Base-by-base conservation (phyloP, 2,888 invertebrate genomes). In the Octonoba sinensis region DNA sequence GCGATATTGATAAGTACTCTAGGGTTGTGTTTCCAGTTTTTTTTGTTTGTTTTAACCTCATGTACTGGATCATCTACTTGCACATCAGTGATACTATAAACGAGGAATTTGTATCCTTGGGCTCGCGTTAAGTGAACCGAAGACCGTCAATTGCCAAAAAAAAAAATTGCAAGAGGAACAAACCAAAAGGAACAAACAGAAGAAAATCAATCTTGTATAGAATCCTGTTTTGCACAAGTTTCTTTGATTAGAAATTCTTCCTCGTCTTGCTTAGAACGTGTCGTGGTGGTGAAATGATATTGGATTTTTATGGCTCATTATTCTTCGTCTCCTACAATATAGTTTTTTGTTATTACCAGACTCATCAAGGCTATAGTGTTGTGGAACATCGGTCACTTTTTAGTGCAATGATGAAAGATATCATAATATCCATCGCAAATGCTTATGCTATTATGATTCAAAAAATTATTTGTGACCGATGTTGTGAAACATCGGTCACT, bases 1-100 rank as follows among this genome's bases (percentile, higher is more conserved):
- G 97, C 89, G 97, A 97, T 91, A 99, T 99, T 90, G 99, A 99
- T 92, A 98, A 98, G 91, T 98, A 98, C 90, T 97, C 97, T 85
- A 93, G 99, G 88, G 96, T 99, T 90, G 94, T 97, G 88, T 99
- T 99, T 90, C 99, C 99, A 78, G 95, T 97, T 87, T 96, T 97
- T 91, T 99, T 99, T 92, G 95, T 98, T 86, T 95, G 97, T 91
- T 99, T 99, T 92, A 99, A 99, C 91, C 93, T 96, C 87, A 96
- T 96, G 96, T 96, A 96, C 91, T 96, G 96, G 96, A 96, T 96
- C 90, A 96, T 96, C 88, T 96, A 96, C 89, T 92, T 96, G 87
- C 96, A 96, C 92, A 96, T 96, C 89, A 96, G 96, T 89, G 96
- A 96, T 78, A 75, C 76, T 66, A 75, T 84, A 59, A 83, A 76